These are phyloP conservation scores for Drosophila kanekoi DNA, from an alignment of 2,888 invertebrate species.

Conservation along the genomic window DNA sequence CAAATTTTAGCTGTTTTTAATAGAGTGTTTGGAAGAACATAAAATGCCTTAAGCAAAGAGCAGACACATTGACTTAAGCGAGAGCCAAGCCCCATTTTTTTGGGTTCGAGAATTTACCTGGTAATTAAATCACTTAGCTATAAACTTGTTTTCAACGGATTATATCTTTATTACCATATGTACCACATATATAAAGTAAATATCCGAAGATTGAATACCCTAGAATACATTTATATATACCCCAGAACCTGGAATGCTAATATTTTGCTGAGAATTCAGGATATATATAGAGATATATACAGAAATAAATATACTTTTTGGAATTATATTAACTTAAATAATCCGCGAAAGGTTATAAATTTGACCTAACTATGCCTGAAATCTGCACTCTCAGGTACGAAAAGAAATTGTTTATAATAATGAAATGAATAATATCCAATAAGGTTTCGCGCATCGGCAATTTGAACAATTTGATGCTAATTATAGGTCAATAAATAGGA, in stretches of 20 bases:
- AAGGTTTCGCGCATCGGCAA: conserved; percentile 28
- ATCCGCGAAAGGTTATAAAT: too few relatives aligned
- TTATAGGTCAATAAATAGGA: conserved; percentile 1
- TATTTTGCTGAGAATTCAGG: too few relatives aligned
- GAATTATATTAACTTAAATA: too few relatives aligned
- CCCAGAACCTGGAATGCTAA: too few relatives aligned
- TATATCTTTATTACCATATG: conserved; percentile 5
- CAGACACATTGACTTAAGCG: neutral
- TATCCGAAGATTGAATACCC: conserved; percentile 3
- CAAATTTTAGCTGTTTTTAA: neutral
- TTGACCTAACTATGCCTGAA: too few relatives aligned
- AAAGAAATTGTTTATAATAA: neutral
- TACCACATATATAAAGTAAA: neutral
- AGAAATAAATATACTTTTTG: too few relatives aligned
- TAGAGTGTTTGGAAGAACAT: neutral
- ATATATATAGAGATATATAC: too few relatives aligned
- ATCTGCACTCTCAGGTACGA: neutral
- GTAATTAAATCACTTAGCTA: neutral
- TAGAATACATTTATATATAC: too few relatives aligned
- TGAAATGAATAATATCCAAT: conserved; percentile 17
- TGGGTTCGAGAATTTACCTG: neutral
- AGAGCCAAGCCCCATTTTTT: neutral
- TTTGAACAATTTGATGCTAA: conserved; percentile 10
- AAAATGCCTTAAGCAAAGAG: neutral
- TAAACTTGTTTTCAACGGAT: conserved; percentile 11